Percentiles rank a stretch among this genome's conserved stretches.
Conservation (phyloP, 92 coral and sea anemone genomes). For the Epizoanthus fatuus region DNA sequence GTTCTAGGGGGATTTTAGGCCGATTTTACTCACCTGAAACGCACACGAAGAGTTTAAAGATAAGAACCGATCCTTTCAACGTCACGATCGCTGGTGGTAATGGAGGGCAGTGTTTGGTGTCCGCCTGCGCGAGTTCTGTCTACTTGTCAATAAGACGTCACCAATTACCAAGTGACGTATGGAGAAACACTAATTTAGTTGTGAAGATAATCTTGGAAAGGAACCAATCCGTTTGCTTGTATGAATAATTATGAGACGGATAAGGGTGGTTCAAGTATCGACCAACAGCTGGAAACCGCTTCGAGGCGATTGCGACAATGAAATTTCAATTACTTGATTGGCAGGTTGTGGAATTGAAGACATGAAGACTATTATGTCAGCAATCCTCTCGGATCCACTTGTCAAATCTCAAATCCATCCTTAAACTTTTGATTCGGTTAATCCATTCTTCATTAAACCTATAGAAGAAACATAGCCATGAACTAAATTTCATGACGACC, state of each 20-base stretch:
- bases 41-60: conserved; percentile 33
- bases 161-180: conserved; percentile 85
- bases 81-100: conserved; percentile 40
- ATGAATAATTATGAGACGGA: conserved; percentile 28
- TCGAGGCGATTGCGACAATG: conserved; percentile 24
- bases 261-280: conserved; percentile 32
- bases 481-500: neutral
- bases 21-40: conserved; percentile 34
- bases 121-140: conserved; percentile 67
- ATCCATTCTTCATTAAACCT: neutral
- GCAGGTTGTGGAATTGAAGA: neutral
- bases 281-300: conserved; percentile 49
- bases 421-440: neutral
- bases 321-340: conserved; percentile 14
- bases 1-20: neutral
- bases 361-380: neutral
- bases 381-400: neutral
- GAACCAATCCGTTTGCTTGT: conserved; percentile 41
- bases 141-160: conserved; percentile 88
- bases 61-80: conserved; percentile 19
- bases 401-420: neutral
- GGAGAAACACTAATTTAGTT: conserved; percentile 69
- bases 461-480: neutral
- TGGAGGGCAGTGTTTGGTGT: conserved; percentile 41
- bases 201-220: conserved; percentile 32